Conservation (phyloP, 2,113 vertebrate species). For the Typhlomys cinereus region DNA sequence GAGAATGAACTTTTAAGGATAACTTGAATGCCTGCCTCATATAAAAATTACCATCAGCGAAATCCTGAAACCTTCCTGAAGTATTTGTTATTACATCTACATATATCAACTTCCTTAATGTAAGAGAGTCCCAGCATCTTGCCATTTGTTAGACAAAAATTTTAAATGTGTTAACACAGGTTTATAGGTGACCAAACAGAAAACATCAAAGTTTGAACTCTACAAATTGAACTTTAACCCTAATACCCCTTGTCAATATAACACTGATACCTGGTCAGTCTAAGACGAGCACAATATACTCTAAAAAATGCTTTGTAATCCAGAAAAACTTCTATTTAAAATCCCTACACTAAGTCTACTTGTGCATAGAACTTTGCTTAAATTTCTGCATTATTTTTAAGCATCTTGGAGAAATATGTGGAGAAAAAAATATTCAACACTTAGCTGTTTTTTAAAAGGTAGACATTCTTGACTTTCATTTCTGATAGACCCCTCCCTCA, state of each 20-base stretch:
- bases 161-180: conserved; percentile 54
- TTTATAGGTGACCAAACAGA: conserved; percentile 35
- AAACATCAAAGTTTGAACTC: conserved; percentile 46
- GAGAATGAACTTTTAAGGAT: conserved; percentile 42
- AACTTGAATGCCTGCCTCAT: not conserved
- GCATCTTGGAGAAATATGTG: conserved; percentile 49
- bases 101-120: conserved; percentile 42
- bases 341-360: conserved; percentile 57
- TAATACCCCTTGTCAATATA: conserved; percentile 46
- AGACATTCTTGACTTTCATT: conserved; percentile 62
- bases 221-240: conserved; percentile 44
- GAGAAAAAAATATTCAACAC: conserved; percentile 41
- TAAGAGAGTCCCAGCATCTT: conserved; percentile 11
- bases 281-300: conserved; percentile 61
- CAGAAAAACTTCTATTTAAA: conserved; percentile 61
- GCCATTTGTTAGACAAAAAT: conserved; percentile 56
- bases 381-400: conserved; percentile 66
- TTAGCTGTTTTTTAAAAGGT: conserved; percentile 62
- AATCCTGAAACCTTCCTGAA: conserved; percentile 33
- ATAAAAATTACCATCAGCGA: conserved; percentile 44
- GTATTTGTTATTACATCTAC: conserved; percentile 22
- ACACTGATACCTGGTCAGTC: conserved; percentile 52
- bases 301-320: conserved; percentile 61
- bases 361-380: conserved; percentile 54
- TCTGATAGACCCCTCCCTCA: too few species aligned